Evolutionary conservation across 2,113 vertebrate species (phyloP), one percentile per base, ranked within the genome.

Genomic region (Polypterus senegalus): DNA sequence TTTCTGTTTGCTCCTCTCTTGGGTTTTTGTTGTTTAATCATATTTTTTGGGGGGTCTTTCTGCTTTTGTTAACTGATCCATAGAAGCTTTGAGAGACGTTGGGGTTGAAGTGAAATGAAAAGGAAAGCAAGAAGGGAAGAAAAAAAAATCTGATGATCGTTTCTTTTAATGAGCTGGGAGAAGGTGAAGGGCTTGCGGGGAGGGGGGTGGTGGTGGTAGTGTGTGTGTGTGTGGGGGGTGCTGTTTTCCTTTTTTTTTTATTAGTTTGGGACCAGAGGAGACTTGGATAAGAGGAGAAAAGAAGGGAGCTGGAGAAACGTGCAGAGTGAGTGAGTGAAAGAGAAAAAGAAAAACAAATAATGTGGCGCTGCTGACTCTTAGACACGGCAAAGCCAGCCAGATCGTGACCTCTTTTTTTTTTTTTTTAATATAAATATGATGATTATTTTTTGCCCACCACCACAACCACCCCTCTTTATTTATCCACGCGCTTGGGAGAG

Each of bases 121-220:
- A 27, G 27, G 27, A 27, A 27, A 27, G 27, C 27, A 27, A 27
- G 27, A 27, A 27, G 27, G 27, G 27, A 27, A 71, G 80, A 80
- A 76, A 72, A 76, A 76, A 74, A 75, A 68, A 74, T 76, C 70
- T 79, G 77, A 71, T 78, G 77, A 77, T 73, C 77, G 77, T 79
- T 75, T 81, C 73, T 78, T 27, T 79, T 82, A 90, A 86, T 88
- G 88, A 87, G 86, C 83, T 85, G 83, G 80, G 80, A 80, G 78
- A 71, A 79, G 82, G 84, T 81, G 75, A 64, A 77, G 80, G 79
- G 73, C 74, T 64, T 72, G 63, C 58, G 59, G 61, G 73, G 70
- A 61, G 62, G 48, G 57, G 60, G 27, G 27, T 27, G 27, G 27
- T 27, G 27, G 27, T 27, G 27, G 27, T 27, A 27, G 27, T 27